A percentile compares a stretch with the other conserved stretches of the same genome.
Evolutionary conservation across 2,797 vertebrate species (phyloP).

Genomic region (Florisuga fusca): DNA sequence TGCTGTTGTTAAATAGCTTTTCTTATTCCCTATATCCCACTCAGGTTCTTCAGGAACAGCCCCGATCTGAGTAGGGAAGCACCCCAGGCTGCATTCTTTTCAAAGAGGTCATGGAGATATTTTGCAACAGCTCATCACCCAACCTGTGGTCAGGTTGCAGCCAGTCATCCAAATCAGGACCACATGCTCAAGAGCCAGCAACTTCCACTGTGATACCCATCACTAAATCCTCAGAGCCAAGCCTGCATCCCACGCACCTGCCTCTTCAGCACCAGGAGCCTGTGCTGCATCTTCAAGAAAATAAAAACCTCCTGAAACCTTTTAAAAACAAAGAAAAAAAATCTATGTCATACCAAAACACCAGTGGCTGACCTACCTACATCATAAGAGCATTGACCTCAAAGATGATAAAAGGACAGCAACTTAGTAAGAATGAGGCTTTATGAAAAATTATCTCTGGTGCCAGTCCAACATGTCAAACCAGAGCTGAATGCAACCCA

Average conservation of each 20-base stretch:
- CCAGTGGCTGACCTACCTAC: not conserved
- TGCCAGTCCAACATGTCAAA: not conserved
- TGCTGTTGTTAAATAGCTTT: not conserved
- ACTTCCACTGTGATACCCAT: not conserved
- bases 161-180: not conserved
- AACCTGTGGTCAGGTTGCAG: not conserved
- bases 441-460: not conserved
- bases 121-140: not conserved
- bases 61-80: not conserved
- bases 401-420: not conserved
- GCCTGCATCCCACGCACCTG: not conserved
- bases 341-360: not conserved
- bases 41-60: not conserved
- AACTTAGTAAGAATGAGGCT: not conserved
- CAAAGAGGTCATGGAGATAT: not conserved
- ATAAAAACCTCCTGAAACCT: not conserved
- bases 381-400: not conserved
- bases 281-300: not conserved
- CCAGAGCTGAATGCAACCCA: not conserved
- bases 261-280: not conserved
- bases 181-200: not conserved
- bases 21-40: not conserved
- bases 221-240: not conserved
- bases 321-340: not conserved
- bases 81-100: not conserved